These are phyloP conservation scores for Gavia stellata DNA, from an alignment of 2,113 vertebrate genomes.

Conservation along the genomic window DNA sequence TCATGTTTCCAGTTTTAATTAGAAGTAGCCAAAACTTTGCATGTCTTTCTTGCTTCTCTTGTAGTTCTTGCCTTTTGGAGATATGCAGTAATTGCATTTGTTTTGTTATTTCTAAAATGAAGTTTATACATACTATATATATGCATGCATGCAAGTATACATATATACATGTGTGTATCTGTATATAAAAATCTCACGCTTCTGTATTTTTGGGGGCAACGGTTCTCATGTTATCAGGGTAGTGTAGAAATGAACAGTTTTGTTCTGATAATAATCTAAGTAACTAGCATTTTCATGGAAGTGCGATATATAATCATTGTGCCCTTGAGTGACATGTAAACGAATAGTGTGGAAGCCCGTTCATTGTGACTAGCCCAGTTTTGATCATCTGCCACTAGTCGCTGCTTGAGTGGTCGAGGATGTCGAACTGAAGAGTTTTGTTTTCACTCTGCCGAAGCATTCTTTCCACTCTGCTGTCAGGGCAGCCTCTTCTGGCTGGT, in stretches of 20 bases:
- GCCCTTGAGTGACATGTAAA: neutral
- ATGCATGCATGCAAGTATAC: neutral
- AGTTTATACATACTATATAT: neutral
- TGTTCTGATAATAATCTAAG: neutral
- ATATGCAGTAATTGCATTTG: neutral
- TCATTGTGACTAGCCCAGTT: neutral
- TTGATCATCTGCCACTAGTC: conserved; percentile 26
- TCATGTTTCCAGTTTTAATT: conserved; percentile 46
- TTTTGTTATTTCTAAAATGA: neutral
- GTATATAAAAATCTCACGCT: neutral
- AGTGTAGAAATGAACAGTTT: neutral
- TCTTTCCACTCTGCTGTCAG: conserved; percentile 64
- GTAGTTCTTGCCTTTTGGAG: neutral
- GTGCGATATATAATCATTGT: neutral
- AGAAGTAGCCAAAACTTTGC: conserved; percentile 28
- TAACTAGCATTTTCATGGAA: neutral
- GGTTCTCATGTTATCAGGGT: neutral
- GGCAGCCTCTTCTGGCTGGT: conserved; percentile 75
- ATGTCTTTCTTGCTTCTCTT: neutral
- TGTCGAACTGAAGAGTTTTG: conserved; percentile 57
- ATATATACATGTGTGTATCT: fast-evolving
- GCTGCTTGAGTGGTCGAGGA: conserved; percentile 43
- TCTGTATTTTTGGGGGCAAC: neutral
- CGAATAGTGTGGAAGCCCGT: neutral
- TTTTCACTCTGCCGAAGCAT: conserved; percentile 66